Evolutionary conservation across 2,113 vertebrate species (phyloP), one percentile per base, ranked within the genome.

Genomic region (Mellivora capensis): DNA sequence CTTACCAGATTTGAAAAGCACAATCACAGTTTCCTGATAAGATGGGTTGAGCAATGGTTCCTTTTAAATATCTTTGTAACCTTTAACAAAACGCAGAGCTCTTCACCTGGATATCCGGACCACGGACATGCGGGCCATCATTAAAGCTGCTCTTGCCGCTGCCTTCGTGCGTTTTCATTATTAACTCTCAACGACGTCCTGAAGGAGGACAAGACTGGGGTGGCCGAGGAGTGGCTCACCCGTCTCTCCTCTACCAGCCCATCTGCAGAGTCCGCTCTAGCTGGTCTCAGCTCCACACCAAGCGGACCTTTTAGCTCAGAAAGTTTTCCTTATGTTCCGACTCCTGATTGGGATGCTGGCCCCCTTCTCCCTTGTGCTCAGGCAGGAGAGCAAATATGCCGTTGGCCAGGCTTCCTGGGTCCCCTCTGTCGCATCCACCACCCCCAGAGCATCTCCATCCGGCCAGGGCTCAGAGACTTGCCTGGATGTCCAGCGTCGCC

Each of bases 181-280:
- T 42, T 54, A 80, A 83, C 37, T 29, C 27, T 44, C 69, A 7
- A 2, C 4, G 39, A 27, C 31, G 59, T 81, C 77, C 62, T 27
- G 59, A 29, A 62, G 79, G 10, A 59, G 57, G 23, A 25, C 3
- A 34, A 67, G 8, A 1, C 44, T 4, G 6, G 21, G 0, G 0
- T 2, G 37, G 39, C 27, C 0, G 0, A 2, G 37, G 47, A 29
- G 31, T 23, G 10, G 12, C 47, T 10, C 2, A 10, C 42, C 31
- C 39, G 42, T n/a, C 44, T 13, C 4, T 17, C 59, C 23, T 25
- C 34, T 6, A 7, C 76, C 52, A 39, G 0, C 42, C 23, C n/a
- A 15, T 1, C 91, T 13, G 20, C 34, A 0, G 11, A 59, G 59
- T 77, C 23, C 0, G 31, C 49, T 37, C 15, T 4, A 9, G 80